These are phyloP conservation scores for Coleophora flavipennella DNA, from an alignment of 2,888 invertebrate species.

Conservation along the genomic window DNA sequence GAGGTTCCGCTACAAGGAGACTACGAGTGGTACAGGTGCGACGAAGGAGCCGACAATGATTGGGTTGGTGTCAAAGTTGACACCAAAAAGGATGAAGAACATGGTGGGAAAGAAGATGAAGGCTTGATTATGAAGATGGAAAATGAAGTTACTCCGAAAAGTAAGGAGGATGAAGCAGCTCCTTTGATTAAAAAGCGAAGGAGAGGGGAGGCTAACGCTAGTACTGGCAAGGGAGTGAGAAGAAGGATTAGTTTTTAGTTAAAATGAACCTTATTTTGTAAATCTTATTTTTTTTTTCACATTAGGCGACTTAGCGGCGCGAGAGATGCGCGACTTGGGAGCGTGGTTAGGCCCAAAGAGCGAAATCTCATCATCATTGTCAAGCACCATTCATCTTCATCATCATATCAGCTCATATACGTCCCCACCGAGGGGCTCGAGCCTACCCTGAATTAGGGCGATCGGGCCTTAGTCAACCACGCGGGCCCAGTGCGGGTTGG, in stretches of 20 bases:
- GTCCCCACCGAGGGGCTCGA: too few species aligned
- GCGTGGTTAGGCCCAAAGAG: too few species aligned
- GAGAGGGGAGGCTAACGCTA: conserved; percentile 13
- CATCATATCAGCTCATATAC: too few species aligned
- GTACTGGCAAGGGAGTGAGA: conserved; percentile 23
- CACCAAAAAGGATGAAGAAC: conserved; percentile 7
- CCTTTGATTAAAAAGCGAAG: conserved; percentile 27
- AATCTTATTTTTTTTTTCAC: too few species aligned
- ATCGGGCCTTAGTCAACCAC: too few species aligned
- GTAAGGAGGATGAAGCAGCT: conserved; percentile 16
- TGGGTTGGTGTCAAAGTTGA: conserved; percentile 29
- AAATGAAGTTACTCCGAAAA: conserved; percentile 38
- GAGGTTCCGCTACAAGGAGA: conserved; percentile 53
- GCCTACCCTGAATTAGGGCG: too few species aligned
- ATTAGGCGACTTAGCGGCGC: too few species aligned
- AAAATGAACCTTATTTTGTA: too few species aligned
- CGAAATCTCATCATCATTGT: too few species aligned
- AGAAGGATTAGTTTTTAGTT: conserved; percentile 35
- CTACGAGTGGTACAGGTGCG: conserved; percentile 54
- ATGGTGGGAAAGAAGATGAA: conserved; percentile 10
- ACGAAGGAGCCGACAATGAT: conserved; percentile 13
- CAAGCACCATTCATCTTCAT: too few species aligned
- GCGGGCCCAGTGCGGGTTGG: too few species aligned
- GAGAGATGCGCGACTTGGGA: too few species aligned
- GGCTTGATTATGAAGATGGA: conserved; percentile 20